phyloP scores from a whole-genome alignment of 2,888 invertebrate genomes.

The Mactromeris polynyma region DNA sequence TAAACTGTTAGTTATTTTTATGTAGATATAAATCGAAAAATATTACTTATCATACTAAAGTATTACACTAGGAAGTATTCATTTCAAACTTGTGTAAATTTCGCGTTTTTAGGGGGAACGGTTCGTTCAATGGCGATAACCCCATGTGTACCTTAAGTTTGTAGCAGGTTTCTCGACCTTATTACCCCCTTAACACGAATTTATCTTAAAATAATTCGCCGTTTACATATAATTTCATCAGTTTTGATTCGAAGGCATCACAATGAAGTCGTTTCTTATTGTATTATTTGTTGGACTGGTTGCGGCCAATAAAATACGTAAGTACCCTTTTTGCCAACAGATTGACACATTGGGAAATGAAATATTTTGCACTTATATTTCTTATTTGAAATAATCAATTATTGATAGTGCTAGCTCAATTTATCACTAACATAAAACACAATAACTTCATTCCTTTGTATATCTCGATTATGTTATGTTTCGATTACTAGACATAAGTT shows the following conservation, averaged over 20 bases:
- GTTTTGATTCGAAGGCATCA: constrained; percentile 36
- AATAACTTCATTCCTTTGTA: too few relatives aligned
- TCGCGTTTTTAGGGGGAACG: too few relatives aligned
- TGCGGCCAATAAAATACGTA: background rate
- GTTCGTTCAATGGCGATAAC: background rate
- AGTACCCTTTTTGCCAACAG: background rate
- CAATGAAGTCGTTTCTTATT: constrained; percentile 45
- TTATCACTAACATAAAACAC: too few relatives aligned
- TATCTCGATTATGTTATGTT: too few relatives aligned
- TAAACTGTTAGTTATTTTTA: too few relatives aligned
- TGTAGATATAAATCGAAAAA: too few relatives aligned
- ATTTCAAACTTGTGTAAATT: background rate
- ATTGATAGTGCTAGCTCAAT: too few relatives aligned
- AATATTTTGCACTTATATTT: too few relatives aligned
- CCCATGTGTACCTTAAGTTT: background rate
- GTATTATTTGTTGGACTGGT: constrained; percentile 38
- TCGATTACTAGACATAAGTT: too few relatives aligned
- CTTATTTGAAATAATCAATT: too few relatives aligned
- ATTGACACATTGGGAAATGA: too few relatives aligned
- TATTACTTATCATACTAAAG: too few relatives aligned
- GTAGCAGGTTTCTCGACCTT: background rate
- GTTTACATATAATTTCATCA: constrained; percentile 12
- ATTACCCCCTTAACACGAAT: background rate
- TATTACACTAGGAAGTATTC: background rate
- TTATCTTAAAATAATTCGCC: background rate